These are phyloP conservation scores for Brachionus rotundiformis DNA, from an alignment of 1,140 invertebrate genomes.

Conservation along the genomic window DNA sequence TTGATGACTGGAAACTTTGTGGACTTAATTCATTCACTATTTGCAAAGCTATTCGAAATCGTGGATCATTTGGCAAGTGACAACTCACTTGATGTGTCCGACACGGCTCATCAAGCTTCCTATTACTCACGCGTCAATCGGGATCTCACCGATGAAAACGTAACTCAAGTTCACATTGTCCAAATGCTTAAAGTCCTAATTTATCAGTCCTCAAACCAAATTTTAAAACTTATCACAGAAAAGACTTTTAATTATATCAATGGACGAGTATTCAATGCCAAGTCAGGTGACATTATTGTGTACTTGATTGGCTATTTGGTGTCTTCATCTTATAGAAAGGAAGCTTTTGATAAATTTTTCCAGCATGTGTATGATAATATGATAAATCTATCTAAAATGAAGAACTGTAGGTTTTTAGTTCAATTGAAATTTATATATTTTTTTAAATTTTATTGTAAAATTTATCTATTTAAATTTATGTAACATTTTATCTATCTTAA, in stretches of 20 bases:
- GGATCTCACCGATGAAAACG: constrained; percentile 16
- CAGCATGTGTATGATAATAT: background rate
- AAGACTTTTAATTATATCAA: background rate
- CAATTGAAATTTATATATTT: no score
- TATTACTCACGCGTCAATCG: background rate
- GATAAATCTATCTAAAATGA: background rate
- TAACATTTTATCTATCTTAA: no score
- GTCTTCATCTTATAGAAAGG: background rate
- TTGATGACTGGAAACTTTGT: constrained; percentile 80
- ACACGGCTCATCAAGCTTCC: background rate
- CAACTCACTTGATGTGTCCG: background rate
- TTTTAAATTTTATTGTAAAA: no score
- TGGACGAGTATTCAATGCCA: constrained; percentile 22
- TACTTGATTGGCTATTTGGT: constrained; percentile 2
- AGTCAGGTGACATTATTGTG: constrained; percentile 39
- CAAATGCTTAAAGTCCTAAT: constrained; percentile 35
- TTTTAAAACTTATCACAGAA: background rate
- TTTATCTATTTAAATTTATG: no score
- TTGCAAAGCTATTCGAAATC: constrained; percentile 60
- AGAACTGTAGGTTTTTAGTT: constrained; percentile 50
- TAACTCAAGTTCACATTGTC: constrained; percentile 19
- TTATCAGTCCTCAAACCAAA: constrained; percentile 10
- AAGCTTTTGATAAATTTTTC: constrained; percentile 15
- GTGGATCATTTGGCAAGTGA: constrained; percentile 28
- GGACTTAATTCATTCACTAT: constrained; percentile 81